Conservation (phyloP, 2,113 vertebrate species). For the Gnathonemus echidnorhynchus region DNA sequence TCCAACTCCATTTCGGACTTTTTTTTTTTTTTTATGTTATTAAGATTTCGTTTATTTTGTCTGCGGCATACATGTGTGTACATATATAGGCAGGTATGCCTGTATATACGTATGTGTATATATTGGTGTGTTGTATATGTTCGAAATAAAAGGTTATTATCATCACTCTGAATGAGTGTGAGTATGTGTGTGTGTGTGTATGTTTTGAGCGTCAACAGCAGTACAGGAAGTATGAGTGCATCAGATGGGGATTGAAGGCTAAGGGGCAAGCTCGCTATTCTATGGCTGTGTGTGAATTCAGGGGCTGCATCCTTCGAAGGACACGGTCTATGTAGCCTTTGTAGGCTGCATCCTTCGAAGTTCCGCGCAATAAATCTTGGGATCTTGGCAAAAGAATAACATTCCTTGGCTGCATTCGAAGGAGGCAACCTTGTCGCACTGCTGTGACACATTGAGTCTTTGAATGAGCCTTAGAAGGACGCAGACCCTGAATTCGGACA, state of each 20-base stretch:
- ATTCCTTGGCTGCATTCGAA: not conserved
- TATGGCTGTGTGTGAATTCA: not conserved
- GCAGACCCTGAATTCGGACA: not conserved
- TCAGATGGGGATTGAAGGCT: not conserved
- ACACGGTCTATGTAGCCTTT: not conserved
- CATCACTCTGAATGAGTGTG: no score
- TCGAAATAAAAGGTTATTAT: no score
- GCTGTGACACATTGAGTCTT: not conserved
- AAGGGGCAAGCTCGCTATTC: not conserved
- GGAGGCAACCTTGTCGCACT: not conserved
- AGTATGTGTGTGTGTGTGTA: not conserved
- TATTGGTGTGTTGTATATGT: no score
- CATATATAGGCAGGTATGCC: no score
- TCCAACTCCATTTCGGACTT: no score
- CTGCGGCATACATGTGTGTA: no score
- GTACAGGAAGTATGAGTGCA: no score
- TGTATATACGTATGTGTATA: no score
- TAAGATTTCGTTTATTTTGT: no score
- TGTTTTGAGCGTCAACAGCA: no score
- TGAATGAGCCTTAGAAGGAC: not conserved
- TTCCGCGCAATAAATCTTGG: not conserved
- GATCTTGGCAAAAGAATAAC: not conserved
- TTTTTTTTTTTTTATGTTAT: no score
- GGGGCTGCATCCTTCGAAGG: not conserved
- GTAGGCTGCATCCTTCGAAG: not conserved